These are phyloP conservation scores for Enhydra lutris DNA, from an alignment of 2,113 vertebrate species.

Conservation along the genomic window DNA sequence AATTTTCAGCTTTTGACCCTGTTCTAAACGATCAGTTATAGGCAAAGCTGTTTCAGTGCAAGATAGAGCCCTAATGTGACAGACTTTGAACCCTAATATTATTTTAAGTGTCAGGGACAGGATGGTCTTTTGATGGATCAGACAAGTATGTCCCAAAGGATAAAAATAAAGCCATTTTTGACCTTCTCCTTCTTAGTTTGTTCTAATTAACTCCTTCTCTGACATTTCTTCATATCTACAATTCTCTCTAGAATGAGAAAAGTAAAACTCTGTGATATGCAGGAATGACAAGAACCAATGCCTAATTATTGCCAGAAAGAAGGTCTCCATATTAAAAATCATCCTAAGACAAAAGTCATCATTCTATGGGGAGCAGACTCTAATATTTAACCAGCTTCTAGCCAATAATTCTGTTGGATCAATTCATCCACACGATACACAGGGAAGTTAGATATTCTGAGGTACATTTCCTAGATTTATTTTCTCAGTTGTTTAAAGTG, in stretches of 20 bases:
- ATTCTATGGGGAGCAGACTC: neutral
- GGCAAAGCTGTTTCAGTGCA: neutral
- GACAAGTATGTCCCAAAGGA: neutral
- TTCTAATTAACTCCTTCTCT: neutral
- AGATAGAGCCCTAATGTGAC: neutral
- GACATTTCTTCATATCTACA: neutral
- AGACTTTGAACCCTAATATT: neutral
- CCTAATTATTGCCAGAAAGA: neutral
- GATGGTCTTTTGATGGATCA: neutral
- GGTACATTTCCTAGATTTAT: neutral
- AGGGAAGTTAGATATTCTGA: neutral
- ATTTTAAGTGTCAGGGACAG: slow-evolving; percentile 8
- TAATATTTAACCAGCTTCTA: neutral
- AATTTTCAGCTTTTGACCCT: neutral
- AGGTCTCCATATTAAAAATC: neutral
- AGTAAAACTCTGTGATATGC: neutral
- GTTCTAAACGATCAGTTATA: neutral
- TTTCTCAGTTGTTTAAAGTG: neutral
- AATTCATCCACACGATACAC: neutral
- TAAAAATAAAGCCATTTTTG: neutral
- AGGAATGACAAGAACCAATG: neutral
- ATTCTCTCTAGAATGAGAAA: neutral
- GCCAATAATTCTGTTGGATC: neutral
- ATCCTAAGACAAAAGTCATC: neutral
- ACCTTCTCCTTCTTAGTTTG: neutral